Evolutionary conservation across 2,797 vertebrate species (phyloP).

Genomic region (Liasis olivaceus): DNA sequence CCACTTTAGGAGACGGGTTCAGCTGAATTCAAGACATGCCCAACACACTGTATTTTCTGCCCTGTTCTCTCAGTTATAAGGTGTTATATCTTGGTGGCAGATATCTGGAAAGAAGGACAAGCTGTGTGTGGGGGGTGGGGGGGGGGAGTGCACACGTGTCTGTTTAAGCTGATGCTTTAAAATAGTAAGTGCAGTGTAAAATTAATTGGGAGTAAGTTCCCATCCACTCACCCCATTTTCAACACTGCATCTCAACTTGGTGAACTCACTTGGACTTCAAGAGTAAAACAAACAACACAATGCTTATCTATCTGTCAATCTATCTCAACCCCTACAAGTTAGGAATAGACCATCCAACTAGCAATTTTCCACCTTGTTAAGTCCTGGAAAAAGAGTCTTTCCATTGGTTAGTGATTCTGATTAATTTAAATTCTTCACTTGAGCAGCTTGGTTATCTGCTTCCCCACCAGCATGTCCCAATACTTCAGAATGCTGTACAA

Average conservation of each 20-base stretch:
- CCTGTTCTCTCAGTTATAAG: background rate
- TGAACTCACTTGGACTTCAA: background rate
- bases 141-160: background rate
- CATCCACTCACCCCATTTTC: background rate
- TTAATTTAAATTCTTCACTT: constrained; percentile 26
- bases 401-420: background rate
- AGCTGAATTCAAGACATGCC: too few species aligned
- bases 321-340: background rate
- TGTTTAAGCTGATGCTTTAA: background rate
- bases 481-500: background rate
- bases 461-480: background rate
- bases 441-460: background rate
- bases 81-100: background rate
- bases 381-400: background rate
- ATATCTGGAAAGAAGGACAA: background rate
- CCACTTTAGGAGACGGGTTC: too few species aligned
- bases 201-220: background rate
- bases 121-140: too few species aligned
- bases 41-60: background rate
- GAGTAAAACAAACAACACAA: background rate
- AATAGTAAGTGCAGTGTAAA: background rate
- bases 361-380: background rate
- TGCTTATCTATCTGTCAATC: background rate
- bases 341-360: constrained; percentile 1
- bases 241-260: background rate